Percentiles rank a stretch among this genome's conserved stretches.
Conservation (phyloP, 1,140 invertebrate genomes). For the Mycetomoellerius zeteki region DNA sequence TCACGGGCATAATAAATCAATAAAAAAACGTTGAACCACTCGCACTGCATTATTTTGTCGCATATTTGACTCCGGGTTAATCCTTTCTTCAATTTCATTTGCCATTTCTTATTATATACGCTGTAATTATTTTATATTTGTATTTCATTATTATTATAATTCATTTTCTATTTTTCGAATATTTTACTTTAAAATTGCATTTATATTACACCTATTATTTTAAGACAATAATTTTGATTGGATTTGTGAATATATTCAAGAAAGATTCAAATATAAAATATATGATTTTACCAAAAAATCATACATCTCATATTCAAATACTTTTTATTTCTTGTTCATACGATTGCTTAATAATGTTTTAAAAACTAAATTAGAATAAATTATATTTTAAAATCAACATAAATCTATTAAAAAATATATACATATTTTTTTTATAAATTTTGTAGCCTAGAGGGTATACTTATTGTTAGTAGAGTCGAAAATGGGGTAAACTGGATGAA, state of each 20-base stretch:
- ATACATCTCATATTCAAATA: no score
- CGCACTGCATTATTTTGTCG: neutral
- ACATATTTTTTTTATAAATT: neutral
- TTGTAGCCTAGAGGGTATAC: neutral
- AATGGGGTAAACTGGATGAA: neutral
- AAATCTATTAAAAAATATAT: neutral
- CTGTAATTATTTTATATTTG: neutral
- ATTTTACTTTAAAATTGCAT: neutral
- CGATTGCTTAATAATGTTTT: neutral
- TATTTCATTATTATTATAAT: constrained; percentile 16
- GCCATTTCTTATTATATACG: neutral
- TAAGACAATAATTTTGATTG: neutral
- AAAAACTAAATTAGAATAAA: neutral
- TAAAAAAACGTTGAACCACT: neutral
- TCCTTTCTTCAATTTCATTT: neutral
- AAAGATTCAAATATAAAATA: neutral
- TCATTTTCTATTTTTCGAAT: neutral
- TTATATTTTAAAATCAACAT: neutral
- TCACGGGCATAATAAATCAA: neutral
- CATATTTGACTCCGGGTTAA: neutral
- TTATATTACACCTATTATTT: neutral
- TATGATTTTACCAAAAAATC: neutral
- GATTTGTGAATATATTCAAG: neutral
- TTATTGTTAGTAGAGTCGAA: neutral
- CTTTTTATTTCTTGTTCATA: neutral